Base-by-base conservation (phyloP, 1,140 invertebrate genomes). In the Musca domestica region DNA sequence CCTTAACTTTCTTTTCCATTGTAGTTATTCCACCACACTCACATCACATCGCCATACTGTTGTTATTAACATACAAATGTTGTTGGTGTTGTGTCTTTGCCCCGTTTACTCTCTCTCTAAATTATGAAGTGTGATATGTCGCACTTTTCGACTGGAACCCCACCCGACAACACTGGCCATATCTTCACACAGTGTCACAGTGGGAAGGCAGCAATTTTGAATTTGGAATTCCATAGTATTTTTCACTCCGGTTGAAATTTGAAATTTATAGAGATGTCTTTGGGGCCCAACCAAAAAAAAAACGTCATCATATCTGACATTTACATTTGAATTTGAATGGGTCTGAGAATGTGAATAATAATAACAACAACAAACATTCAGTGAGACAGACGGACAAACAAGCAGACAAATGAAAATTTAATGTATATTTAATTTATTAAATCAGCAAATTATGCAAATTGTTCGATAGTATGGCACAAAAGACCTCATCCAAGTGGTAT, bases 371-470 rank as follows among this genome's bases (percentile, higher is more conserved):
- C 17, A 51, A 20, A 20, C 0, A 46, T 12, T 12, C 10, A 51
- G 6, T 17, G 20, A 51, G 20, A 51, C 6, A 46, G 17, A 51
- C 48, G 48, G 14, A 41, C 34, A 41, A 7, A 41, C 10, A 58
- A 61, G 27, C 27, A 27, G 56, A 61, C 27, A 41, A 61, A 61
- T 20, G 19, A 61, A 61, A 61, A 61, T 41, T 61, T 61, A 61
- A 61, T 61, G 56, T 61, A 34, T 61, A 34, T 61, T 61, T 61
- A 61, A 61, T 61, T 61, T 34, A 61, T 61, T 19, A 61, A 61
- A 61, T 61, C 56, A 61, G 56, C 56, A 61, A 41, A 61, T 61
- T 61, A 61, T 61, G 56, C 56, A 61, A 61, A 61, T 61, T 61
- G 12, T 61, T 61, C 15, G 25, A 61, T 61, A 34, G 41, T 61